Percentiles rank a stretch among this genome's conserved stretches.
These are phyloP conservation scores for Holotrichia oblita DNA, from an alignment of 1,140 invertebrate genomes.

Conservation along the genomic window DNA sequence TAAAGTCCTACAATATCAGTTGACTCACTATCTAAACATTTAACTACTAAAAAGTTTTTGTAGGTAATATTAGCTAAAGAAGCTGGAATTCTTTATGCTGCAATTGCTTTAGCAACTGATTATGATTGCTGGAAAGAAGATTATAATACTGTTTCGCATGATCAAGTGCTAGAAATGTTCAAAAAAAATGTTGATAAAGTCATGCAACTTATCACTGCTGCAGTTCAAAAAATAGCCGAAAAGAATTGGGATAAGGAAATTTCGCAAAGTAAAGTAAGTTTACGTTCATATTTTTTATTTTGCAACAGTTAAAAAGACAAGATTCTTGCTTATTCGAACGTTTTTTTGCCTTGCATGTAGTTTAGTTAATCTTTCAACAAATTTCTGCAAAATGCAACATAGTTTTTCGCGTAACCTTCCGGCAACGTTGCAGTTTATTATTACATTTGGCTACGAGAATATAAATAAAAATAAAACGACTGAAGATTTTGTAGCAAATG, in stretches of 20 bases:
- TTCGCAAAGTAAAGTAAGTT: constrained; percentile 2
- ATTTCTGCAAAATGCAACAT: too few species aligned
- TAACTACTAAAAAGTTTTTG: too few species aligned
- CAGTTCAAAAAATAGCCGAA: constrained; percentile 72
- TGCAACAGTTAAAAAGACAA: neutral
- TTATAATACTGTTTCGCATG: constrained; percentile 74
- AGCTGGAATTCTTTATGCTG: constrained; percentile 90
- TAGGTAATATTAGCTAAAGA: constrained; percentile 94
- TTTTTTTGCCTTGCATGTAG: too few species aligned
- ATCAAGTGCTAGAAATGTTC: constrained; percentile 76
- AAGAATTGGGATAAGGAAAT: constrained; percentile 69
- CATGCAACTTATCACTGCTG: constrained; percentile 69
- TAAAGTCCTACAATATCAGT: neutral
- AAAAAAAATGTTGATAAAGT: constrained; percentile 79
- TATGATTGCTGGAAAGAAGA: constrained; percentile 95
- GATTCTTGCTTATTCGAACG: too few species aligned
- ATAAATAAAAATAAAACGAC: too few species aligned
- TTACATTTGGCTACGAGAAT: too few species aligned
- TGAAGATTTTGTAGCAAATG: too few species aligned
- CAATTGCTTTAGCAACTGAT: constrained; percentile 94
- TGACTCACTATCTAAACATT: too few species aligned
- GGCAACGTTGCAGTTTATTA: too few species aligned
- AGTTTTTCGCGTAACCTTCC: too few species aligned
- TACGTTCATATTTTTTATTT: neutral
- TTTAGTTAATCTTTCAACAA: too few species aligned